Conservation (phyloP, 1,140 invertebrate species). For the Drosophila hydei region DNA sequence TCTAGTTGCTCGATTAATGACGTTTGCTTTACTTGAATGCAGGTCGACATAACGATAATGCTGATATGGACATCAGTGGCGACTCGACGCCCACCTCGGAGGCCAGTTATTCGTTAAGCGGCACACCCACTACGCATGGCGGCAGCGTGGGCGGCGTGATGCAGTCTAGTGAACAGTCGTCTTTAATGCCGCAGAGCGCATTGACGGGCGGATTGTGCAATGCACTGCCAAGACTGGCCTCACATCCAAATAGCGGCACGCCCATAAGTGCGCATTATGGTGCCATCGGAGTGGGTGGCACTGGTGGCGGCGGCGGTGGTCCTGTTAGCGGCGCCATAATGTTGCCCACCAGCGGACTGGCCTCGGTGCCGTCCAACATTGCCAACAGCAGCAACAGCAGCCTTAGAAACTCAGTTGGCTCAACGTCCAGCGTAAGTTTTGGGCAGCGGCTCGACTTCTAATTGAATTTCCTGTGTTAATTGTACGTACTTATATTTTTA, state of each 20-base stretch:
- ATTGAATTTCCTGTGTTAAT: background rate
- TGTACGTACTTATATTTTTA: background rate
- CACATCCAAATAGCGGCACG: constrained; percentile 84
- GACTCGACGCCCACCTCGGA: constrained; percentile 92
- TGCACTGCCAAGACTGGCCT: constrained; percentile 89
- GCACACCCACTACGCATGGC: constrained; percentile 75
- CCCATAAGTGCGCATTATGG: constrained; percentile 48
- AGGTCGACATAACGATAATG: constrained; percentile 84
- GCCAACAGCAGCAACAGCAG: constrained; percentile 57
- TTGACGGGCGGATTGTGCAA: constrained; percentile 77
- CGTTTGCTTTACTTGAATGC: background rate
- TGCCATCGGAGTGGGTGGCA: constrained; percentile 32
- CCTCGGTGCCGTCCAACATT: constrained; percentile 61
- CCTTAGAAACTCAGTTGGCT: constrained; percentile 75
- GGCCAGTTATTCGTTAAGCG: constrained; percentile 84
- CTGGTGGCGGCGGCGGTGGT: constrained; percentile 55
- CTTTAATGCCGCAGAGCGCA: constrained; percentile 34
- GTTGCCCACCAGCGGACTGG: constrained; percentile 74
- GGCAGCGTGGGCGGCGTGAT: constrained; percentile 41
- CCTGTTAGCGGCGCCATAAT: constrained; percentile 81
- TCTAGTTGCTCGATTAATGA: background rate
- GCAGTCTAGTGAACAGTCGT: constrained; percentile 41
- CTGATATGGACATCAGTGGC: constrained; percentile 94
- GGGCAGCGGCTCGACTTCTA: background rate
- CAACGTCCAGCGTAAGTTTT: constrained; percentile 68